Evolutionary conservation across 2,888 invertebrate genomes (phyloP).

Genomic region (Endotricha flammealis): DNA sequence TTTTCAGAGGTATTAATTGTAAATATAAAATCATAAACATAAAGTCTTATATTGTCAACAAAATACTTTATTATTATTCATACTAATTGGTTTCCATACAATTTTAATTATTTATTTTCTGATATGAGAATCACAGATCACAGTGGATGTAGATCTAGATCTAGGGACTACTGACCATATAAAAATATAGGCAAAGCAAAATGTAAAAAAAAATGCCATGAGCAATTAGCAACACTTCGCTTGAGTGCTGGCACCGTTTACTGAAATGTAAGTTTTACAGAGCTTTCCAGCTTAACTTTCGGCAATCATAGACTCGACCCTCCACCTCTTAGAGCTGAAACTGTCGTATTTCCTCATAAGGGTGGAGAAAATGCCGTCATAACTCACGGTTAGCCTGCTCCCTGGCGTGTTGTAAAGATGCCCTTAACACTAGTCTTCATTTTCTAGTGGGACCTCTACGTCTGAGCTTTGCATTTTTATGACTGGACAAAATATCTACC

Average conservation of each 20-base stretch:
- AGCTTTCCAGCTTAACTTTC: conserved; percentile 48
- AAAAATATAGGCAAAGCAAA: too few relatives aligned
- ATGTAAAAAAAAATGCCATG: too few relatives aligned
- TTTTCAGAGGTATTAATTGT: too few relatives aligned
- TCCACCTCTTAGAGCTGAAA: conserved; percentile 51
- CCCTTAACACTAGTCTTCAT: conserved; percentile 76
- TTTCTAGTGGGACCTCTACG: conserved; percentile 55
- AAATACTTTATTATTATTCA: too few relatives aligned
- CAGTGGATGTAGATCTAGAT: too few relatives aligned
- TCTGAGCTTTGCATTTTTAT: conserved; percentile 42
- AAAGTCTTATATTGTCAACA: too few relatives aligned
- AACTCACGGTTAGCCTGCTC: conserved; percentile 70
- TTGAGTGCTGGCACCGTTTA: conserved; percentile 10
- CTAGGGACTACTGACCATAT: too few relatives aligned
- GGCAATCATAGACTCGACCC: conserved; percentile 62
- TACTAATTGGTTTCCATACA: too few relatives aligned
- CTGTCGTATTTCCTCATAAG: conserved; percentile 77
- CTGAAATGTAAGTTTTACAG: conserved; percentile 17
- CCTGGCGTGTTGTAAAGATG: conserved; percentile 74
- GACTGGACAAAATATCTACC: neutral
- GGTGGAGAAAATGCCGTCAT: conserved; percentile 71
- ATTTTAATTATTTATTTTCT: too few relatives aligned
- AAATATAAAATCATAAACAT: too few relatives aligned
- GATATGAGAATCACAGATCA: too few relatives aligned
- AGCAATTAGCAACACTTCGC: neutral